phyloP scores from a whole-genome alignment of 2,888 invertebrate genomes.

The Nomada ferruginata region DNA sequence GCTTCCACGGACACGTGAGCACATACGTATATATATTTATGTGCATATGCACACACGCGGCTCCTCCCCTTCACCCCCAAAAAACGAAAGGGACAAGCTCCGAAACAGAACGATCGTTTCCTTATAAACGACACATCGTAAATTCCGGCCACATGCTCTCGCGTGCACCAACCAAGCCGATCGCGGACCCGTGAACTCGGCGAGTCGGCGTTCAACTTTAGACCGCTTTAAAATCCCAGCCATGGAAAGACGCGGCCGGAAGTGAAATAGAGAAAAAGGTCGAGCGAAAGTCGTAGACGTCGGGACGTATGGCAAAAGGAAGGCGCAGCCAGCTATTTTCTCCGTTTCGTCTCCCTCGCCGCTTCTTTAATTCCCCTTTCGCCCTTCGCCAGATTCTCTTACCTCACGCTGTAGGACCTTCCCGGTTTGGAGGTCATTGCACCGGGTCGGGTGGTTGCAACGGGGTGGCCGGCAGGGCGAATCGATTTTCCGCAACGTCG shows the following conservation, averaged over 20 bases:
- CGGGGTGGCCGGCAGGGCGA: constrained; percentile 67
- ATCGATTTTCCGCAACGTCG: constrained; percentile 75
- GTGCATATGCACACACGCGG: no score
- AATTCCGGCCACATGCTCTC: constrained; percentile 22
- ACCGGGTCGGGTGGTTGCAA: constrained; percentile 69
- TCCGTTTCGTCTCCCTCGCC: constrained; percentile 38
- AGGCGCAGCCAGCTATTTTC: constrained; percentile 60
- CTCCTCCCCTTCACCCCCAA: no score
- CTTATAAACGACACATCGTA: constrained; percentile 47
- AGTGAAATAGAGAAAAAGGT: constrained; percentile 67
- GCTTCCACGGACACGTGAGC: no score
- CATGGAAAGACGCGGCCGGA: constrained; percentile 65
- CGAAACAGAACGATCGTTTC: constrained; percentile 42
- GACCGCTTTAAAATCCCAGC: constrained; percentile 57
- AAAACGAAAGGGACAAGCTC: constrained; percentile 16
- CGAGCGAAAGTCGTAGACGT: constrained; percentile 58
- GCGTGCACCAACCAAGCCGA: constrained; percentile 14
- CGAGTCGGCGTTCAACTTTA: constrained; percentile 53
- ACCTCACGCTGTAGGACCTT: constrained; percentile 80
- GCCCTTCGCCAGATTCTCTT: constrained; percentile 57
- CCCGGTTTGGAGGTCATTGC: constrained; percentile 82
- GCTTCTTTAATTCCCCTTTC: constrained; percentile 27
- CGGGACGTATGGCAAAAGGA: constrained; percentile 54
- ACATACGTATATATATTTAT: no score
- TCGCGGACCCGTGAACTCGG: background rate